Evolutionary conservation across 2,888 invertebrate species (phyloP).

Genomic region (Embidobia sp.): DNA sequence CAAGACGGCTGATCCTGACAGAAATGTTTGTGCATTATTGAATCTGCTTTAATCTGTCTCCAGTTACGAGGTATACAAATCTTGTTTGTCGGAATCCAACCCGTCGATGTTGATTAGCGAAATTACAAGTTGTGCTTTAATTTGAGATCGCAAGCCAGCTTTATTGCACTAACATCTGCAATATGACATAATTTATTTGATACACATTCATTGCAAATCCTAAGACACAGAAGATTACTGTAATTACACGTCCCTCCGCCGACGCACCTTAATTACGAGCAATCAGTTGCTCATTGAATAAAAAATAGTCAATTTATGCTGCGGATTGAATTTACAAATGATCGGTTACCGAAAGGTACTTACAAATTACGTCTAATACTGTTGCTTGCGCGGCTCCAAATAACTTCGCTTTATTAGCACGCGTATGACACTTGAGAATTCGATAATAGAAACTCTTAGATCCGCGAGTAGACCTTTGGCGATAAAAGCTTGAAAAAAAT

Average conservation of each 20-base stretch:
- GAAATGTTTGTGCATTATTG: too few relatives aligned
- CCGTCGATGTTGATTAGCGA: conserved; percentile 14
- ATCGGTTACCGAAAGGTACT: conserved; percentile 8
- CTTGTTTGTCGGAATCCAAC: conserved; percentile 10
- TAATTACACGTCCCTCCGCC: conserved; percentile 9
- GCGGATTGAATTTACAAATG: conserved; percentile 1
- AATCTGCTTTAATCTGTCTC: too few relatives aligned
- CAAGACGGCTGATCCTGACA: too few relatives aligned
- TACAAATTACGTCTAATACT: conserved; percentile 23
- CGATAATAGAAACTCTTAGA: conserved; percentile 47
- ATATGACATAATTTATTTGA: conserved; percentile 39
- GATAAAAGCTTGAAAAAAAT: conserved; percentile 65
- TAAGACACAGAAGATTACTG: conserved; percentile 29
- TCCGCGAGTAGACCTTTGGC: conserved; percentile 66
- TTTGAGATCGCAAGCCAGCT: conserved; percentile 45
- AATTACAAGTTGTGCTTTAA: conserved; percentile 41
- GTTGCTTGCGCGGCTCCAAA: conserved; percentile 10
- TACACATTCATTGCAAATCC: conserved; percentile 49
- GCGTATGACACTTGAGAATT: conserved; percentile 2
- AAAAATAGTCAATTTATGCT: conserved; percentile 20
- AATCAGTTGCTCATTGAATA: conserved; percentile 31
- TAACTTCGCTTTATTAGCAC: conserved; percentile 1
- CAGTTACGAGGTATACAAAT: too few relatives aligned
- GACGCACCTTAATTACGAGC: conserved; percentile 10
- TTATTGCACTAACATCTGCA: conserved; percentile 36